phyloP scores from a whole-genome alignment of 2,797 vertebrate genomes.

The Triplophysa bombifrons region DNA sequence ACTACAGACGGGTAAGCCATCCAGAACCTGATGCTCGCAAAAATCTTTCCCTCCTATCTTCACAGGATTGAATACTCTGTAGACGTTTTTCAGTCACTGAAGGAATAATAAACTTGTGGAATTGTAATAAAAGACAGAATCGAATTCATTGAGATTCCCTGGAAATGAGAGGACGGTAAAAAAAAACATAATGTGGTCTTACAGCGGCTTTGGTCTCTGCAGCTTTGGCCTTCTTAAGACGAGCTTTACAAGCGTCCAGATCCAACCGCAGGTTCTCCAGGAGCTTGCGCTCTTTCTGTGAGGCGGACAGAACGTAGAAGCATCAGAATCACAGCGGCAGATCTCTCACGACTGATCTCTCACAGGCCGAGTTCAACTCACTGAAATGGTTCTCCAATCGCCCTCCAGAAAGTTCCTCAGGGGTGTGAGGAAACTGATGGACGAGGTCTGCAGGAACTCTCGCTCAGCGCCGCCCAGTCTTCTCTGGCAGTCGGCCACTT shows the following conservation, averaged over 20 bases:
- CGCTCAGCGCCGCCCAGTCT: conserved; percentile 84
- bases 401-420: conserved; percentile 95
- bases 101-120: no score
- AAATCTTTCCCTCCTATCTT: no score
- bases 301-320: not conserved
- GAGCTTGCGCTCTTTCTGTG: conserved; percentile 89
- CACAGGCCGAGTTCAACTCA: conserved; percentile 69
- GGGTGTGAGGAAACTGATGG: conserved; percentile 88
- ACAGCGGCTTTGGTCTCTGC: conserved; percentile 90
- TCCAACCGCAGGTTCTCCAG: conserved; percentile 92
- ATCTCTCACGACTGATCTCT: not conserved
- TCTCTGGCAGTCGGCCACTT: conserved; percentile 88
- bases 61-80: no score
- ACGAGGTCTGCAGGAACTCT: conserved; percentile 87
- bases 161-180: not conserved
- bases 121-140: no score
- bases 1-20: not conserved
- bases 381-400: conserved; percentile 92
- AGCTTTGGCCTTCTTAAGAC: conserved; percentile 90
- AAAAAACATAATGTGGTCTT: conserved; percentile 54
- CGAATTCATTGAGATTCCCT: not conserved
- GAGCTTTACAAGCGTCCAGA: conserved; percentile 88
- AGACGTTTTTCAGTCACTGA: no score
- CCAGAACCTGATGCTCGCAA: not conserved
- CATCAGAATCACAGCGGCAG: not conserved